Base-by-base conservation (phyloP, 1,140 invertebrate genomes). In the Platyscapa corneri region DNA sequence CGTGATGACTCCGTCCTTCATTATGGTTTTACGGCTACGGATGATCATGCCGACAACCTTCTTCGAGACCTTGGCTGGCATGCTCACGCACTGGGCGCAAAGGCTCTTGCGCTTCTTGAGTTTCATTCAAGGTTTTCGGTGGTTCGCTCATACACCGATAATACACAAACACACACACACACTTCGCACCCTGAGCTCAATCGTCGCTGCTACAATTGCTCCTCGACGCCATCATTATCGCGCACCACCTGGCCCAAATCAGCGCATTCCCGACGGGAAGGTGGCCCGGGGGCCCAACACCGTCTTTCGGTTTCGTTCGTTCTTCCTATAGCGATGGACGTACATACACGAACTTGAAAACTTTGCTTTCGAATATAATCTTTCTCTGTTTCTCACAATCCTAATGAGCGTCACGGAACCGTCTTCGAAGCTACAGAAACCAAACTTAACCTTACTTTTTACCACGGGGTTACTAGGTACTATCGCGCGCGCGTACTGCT, bases 1-100 rank as follows among this genome's bases (percentile, higher is more conserved):
- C 91, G 95, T 96, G 89, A 96, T 95, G 86, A 96, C 95, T 88
- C 95, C 95, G 94, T 96, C 95, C 93, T 96, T 96, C 88, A 95
- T 94, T 88, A 96, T 95, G 89, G 95, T 94, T 91, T 96, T 96
- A 90, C 96, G 94, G 91, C 95, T 96, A 90, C 95, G 94, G 90
- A 96, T 95, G 88, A 96, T 95, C 94, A 96, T 95, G 87, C 95
- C 95, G 87, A 94, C 94, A 88, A 94, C 94, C 91, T 95, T 95
- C 89, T 94, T 94, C 27, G 94, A 94, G 88, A 94, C 93, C 91
- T 94, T 95, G 88, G 94, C 93, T 89, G 94, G 94, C 94, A 94
- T 94, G 92, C 92, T 94, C 90, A 93, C 89, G 92, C 93, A 93
- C 91, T 93, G 93, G 88, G 92, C 92, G 91, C 92, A 93, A 88